A percentile compares a stretch with the other conserved stretches of the same genome.
phyloP scores from a whole-genome alignment of 2,888 invertebrate genomes.

The Cantharis lateralis region DNA sequence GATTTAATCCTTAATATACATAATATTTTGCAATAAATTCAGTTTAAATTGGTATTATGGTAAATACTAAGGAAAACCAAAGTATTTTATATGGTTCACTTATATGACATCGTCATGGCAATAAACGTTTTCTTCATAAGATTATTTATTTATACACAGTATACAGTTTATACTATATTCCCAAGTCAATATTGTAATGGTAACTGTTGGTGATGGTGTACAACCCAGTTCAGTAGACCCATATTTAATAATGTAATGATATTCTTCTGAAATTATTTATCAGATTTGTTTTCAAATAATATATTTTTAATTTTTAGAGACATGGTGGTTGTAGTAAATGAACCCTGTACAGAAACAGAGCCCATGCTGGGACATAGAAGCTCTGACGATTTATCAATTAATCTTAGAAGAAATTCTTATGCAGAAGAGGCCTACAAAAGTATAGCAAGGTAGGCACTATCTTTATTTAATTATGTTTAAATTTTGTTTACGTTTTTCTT shows the following conservation, averaged over 20 bases:
- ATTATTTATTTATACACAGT: not conserved
- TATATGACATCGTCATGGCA: not conserved
- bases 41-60: too few relatives aligned
- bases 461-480: not conserved
- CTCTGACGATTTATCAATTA: slow-evolving; percentile 34
- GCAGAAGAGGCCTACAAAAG: slow-evolving; percentile 46
- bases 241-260: not conserved
- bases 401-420: slow-evolving; percentile 34
- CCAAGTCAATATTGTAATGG: not conserved
- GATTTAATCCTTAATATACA: too few relatives aligned
- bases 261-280: not conserved
- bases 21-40: too few relatives aligned
- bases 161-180: not conserved
- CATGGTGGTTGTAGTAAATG: slow-evolving; percentile 50
- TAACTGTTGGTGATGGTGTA: not conserved
- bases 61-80: not conserved
- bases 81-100: not conserved
- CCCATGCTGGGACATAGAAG: slow-evolving; percentile 41
- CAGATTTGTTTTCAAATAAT: not conserved
- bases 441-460: slow-evolving; percentile 41
- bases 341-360: slow-evolving; percentile 46
- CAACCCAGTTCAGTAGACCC: not conserved
- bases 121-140: not conserved
- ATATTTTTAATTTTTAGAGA: slow-evolving; percentile 3
- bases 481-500: too few relatives aligned